These are phyloP conservation scores for Pseudomyrmex cubaensis DNA, from an alignment of 1,140 invertebrate genomes.

Conservation along the genomic window DNA sequence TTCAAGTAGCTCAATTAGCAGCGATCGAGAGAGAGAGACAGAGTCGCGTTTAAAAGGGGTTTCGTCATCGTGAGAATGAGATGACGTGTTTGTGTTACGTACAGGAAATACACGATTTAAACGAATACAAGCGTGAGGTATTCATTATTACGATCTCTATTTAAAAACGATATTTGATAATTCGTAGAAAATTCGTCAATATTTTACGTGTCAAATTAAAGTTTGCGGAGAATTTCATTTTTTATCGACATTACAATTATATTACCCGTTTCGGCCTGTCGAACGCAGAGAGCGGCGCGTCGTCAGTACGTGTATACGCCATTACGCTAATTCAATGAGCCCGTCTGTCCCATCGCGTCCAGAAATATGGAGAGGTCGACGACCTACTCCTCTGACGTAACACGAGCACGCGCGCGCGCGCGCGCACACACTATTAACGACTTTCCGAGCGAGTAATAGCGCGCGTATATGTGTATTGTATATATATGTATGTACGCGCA, in stretches of 20 bases:
- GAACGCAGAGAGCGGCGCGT: background rate
- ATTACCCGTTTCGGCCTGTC: conserved; percentile 1
- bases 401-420: background rate
- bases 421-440: conserved; percentile 46
- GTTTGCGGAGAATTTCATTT: background rate
- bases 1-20: background rate
- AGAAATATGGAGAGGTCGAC: conserved; percentile 51
- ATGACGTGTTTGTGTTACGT: background rate
- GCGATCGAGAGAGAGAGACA: background rate
- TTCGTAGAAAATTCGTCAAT: no score
- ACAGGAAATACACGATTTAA: background rate
- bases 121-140: no score
- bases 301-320: background rate
- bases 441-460: conserved; percentile 10
- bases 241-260: background rate
- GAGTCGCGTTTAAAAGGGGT: background rate
- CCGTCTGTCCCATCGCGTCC: background rate
- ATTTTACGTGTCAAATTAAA: no score
- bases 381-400: conserved; percentile 38
- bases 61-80: background rate
- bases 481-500: no score
- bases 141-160: no score
- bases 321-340: conserved; percentile 22
- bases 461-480: background rate
- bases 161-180: no score